Conservation (phyloP, 2,888 invertebrate species). For the Ligdia adustata region DNA sequence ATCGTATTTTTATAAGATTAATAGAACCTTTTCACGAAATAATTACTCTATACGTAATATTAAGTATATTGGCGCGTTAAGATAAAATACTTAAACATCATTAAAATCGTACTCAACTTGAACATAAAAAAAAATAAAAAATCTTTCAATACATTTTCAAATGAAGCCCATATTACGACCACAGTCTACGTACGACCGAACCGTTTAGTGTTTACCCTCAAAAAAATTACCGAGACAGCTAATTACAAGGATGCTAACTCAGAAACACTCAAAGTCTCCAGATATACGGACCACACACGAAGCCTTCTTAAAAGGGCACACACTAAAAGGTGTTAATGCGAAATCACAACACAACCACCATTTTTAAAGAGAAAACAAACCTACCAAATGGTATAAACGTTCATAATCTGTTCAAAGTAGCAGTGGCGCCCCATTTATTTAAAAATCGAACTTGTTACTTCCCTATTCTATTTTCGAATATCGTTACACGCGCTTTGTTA, state of each 20-base stretch:
- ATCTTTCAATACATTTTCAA: no score
- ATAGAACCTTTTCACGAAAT: no score
- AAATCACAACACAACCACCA: slow-evolving; percentile 73
- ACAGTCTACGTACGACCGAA: no score
- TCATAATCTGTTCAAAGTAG: slow-evolving; percentile 70
- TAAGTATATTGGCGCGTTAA: no score
- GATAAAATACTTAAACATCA: no score
- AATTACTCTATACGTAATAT: no score
- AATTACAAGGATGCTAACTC: slow-evolving; percentile 46
- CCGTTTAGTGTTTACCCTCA: slow-evolving; percentile 21
- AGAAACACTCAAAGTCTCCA: slow-evolving; percentile 44
- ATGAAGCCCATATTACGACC: no score
- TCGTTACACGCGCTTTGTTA: slow-evolving; percentile 69
- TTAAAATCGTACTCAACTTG: no score
- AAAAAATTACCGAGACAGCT: slow-evolving; percentile 35
- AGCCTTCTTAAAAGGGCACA: slow-evolving; percentile 63
- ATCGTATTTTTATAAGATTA: slow-evolving; percentile 46
- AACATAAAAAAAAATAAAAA: no score
- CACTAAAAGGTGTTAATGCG: slow-evolving; percentile 81
- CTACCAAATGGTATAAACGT: slow-evolving; percentile 65
- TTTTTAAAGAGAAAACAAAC: slow-evolving; percentile 68
- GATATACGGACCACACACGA: slow-evolving; percentile 74
- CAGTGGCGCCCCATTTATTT: slow-evolving; percentile 71
- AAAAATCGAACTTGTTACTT: slow-evolving; percentile 66
- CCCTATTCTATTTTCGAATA: slow-evolving; percentile 63